phyloP scores from a whole-genome alignment of 1,140 invertebrate genomes.

The Camponotus floridanus region DNA sequence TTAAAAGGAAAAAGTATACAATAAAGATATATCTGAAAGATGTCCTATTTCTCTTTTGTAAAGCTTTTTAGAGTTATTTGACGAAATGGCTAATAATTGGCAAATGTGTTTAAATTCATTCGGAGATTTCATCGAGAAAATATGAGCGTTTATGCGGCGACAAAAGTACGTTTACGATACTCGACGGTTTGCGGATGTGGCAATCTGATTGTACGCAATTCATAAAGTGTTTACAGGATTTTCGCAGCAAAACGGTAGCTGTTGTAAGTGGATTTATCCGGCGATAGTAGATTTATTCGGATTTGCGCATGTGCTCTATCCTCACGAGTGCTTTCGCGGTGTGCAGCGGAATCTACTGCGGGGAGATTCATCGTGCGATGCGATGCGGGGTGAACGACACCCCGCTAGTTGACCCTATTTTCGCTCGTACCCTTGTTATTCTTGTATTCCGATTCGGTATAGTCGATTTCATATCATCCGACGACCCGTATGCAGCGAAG shows the following conservation, averaged over 20 bases:
- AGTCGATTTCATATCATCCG: constrained; percentile 24
- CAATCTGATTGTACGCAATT: constrained; percentile 27
- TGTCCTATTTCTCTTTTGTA: neutral
- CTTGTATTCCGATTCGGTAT: constrained; percentile 17
- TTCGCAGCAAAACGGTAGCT: constrained; percentile 36
- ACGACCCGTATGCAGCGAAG: neutral
- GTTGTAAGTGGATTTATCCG: constrained; percentile 52
- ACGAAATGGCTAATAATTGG: neutral
- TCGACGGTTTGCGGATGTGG: neutral
- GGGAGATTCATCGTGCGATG: constrained; percentile 21
- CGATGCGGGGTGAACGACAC: constrained; percentile 49
- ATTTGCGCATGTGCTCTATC: constrained; percentile 34
- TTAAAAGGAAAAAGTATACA: neutral
- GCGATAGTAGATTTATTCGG: constrained; percentile 59
- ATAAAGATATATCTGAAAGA: neutral
- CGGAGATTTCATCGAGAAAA: neutral
- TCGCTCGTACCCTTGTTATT: constrained; percentile 38
- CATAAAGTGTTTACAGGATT: constrained; percentile 61
- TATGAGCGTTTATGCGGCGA: neutral
- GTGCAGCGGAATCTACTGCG: constrained; percentile 27
- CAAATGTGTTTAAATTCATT: neutral
- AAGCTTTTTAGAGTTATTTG: neutral
- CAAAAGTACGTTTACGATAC: neutral
- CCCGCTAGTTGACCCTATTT: constrained; percentile 55
- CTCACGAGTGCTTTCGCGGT: constrained; percentile 48